phyloP scores from a whole-genome alignment of 2,113 vertebrate species.

The Anolis sagrei region DNA sequence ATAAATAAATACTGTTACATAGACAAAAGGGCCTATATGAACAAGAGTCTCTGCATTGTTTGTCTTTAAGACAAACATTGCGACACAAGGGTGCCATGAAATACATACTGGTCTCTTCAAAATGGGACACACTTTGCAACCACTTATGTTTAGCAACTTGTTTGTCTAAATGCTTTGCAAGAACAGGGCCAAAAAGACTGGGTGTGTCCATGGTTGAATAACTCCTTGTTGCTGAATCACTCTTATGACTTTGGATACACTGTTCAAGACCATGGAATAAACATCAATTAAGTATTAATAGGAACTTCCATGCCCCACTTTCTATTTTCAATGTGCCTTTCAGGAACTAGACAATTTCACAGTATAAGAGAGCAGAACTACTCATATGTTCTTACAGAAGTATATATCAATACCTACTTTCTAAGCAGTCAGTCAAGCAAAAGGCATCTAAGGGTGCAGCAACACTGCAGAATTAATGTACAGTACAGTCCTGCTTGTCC shows the following conservation, averaged over 20 bases:
- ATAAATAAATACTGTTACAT: no score
- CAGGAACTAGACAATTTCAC: neutral
- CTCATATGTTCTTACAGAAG: neutral
- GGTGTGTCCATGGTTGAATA: neutral
- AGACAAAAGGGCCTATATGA: neutral
- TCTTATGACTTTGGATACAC: neutral
- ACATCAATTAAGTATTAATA: neutral
- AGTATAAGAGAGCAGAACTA: neutral
- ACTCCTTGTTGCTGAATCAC: neutral
- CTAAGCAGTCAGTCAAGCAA: fast-evolving
- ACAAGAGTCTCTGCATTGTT: neutral
- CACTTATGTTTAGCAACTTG: neutral
- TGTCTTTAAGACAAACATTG: neutral
- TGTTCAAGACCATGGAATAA: neutral
- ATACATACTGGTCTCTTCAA: neutral
- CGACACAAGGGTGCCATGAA: neutral
- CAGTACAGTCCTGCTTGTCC: no score
- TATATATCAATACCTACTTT: fast-evolving
- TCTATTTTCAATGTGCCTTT: neutral
- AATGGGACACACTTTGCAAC: neutral
- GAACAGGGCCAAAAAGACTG: neutral
- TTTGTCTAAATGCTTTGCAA: constrained; percentile 7
- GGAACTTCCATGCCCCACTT: neutral
- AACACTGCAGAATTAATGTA: neutral
- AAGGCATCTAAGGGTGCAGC: neutral